Percentiles rank a stretch among this genome's conserved stretches.
phyloP scores from a whole-genome alignment of 30 jellyfish, hydroid and myxozoan species.

The Aurelia aurita region DNA sequence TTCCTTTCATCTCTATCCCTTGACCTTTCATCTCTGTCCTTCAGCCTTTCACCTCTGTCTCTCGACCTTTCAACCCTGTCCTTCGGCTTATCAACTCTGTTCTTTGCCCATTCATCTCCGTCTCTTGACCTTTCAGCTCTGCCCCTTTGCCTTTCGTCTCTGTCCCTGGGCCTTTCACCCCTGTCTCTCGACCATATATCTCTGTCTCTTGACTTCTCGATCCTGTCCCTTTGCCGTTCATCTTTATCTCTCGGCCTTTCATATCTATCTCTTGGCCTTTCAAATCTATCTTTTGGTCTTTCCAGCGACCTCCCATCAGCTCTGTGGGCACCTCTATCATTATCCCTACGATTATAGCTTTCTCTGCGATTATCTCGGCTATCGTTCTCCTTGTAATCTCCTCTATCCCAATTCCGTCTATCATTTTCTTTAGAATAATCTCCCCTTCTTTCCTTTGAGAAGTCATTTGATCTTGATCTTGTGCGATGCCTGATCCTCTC shows the following conservation, averaged over 20 bases:
- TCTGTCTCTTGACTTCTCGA: not conserved
- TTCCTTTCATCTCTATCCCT: not conserved
- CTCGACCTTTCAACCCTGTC: not conserved
- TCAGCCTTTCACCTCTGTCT: not conserved
- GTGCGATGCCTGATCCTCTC: not conserved
- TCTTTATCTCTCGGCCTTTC: not conserved
- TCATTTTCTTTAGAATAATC: not conserved
- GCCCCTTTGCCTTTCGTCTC: not conserved
- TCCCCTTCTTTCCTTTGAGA: not conserved
- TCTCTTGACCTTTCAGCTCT: not conserved
- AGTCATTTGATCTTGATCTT: slow-evolving; percentile 6
- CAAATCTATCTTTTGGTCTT: not conserved
- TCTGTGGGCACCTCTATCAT: slow-evolving; percentile 2
- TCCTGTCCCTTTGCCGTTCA: not conserved
- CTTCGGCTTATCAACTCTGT: not conserved
- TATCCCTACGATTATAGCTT: not conserved
- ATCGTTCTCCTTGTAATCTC: not conserved
- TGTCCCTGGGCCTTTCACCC: not conserved
- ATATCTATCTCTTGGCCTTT: not conserved
- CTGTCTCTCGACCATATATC: not conserved
- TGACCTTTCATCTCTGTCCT: not conserved
- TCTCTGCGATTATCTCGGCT: not conserved
- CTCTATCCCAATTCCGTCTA: slow-evolving; percentile 5
- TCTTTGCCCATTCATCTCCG: not conserved
- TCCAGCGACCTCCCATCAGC: not conserved